phyloP scores from a whole-genome alignment of 2,113 vertebrate species.

The Microcebus murinus region DNA sequence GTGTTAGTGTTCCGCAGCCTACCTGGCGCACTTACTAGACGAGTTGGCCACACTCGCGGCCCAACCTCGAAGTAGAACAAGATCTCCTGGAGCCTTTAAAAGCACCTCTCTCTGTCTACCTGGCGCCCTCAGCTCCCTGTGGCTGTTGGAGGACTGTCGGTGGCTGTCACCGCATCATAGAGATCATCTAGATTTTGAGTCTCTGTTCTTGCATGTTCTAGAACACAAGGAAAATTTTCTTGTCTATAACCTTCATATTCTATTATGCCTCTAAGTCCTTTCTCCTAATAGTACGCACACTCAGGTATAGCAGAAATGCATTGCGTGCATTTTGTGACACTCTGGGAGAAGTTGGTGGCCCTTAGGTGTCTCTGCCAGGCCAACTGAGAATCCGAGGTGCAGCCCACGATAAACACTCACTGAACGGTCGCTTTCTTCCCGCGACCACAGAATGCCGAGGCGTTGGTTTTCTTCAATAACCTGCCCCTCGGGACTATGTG shows the following conservation, averaged over 20 bases:
- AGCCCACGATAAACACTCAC: neutral
- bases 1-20: neutral
- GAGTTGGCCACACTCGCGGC: rapidly evolving
- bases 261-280: neutral
- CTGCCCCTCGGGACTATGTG: neutral
- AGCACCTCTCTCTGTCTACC: neutral
- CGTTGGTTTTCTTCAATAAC: neutral
- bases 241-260: neutral
- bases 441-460: neutral
- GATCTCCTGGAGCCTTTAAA: neutral
- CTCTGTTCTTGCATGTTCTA: neutral
- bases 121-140: neutral
- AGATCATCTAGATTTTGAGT: neutral
- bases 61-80: neutral
- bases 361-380: rapidly evolving
- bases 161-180: neutral
- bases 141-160: neutral
- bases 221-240: neutral
- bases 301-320: neutral
- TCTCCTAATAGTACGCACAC: rapidly evolving
- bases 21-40: neutral
- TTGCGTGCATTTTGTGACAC: rapidly evolving
- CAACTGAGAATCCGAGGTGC: neutral
- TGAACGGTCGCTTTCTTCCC: neutral
- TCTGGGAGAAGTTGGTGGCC: neutral